Conservation (phyloP, 2,113 vertebrate genomes). For the Sorex fumeus region DNA sequence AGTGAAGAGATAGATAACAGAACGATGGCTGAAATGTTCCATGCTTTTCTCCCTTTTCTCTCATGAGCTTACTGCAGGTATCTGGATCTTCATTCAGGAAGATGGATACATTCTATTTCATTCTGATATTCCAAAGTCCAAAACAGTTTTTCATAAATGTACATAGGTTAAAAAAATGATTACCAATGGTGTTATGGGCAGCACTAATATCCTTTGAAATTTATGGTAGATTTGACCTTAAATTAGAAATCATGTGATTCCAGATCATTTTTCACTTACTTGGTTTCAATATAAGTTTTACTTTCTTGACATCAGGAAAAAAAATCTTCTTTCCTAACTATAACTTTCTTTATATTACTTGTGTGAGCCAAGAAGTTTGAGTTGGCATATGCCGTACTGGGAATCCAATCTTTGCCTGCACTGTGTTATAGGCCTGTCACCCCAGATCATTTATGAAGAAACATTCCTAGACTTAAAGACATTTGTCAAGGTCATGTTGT, state of each 20-base stretch:
- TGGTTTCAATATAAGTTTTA: not conserved
- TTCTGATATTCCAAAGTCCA: not conserved
- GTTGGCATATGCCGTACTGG: not conserved
- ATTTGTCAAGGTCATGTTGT: slow-evolving; percentile 76
- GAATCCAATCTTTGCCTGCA: slow-evolving; percentile 68
- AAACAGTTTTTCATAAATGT: not conserved
- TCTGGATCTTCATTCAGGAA: not conserved
- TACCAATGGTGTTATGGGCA: not conserved
- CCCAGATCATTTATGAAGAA: slow-evolving; percentile 65
- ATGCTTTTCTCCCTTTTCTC: not conserved
- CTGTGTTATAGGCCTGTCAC: slow-evolving; percentile 65
- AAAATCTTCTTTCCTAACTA: not conserved
- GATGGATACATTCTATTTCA: not conserved
- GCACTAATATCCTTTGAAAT: not conserved
- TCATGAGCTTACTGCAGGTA: not conserved
- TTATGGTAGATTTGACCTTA: not conserved
- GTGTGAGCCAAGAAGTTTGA: slow-evolving; percentile 21
- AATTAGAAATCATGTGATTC: not conserved
- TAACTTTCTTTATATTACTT: slow-evolving; percentile 1
- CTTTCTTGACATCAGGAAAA: not conserved
- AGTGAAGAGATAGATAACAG: not conserved
- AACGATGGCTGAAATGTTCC: not conserved
- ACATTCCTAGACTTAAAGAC: slow-evolving; percentile 68
- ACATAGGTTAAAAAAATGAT: not conserved
- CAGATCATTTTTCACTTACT: not conserved